Conservation (phyloP, 2,113 vertebrate genomes). For the Arvicanthis niloticus region DNA sequence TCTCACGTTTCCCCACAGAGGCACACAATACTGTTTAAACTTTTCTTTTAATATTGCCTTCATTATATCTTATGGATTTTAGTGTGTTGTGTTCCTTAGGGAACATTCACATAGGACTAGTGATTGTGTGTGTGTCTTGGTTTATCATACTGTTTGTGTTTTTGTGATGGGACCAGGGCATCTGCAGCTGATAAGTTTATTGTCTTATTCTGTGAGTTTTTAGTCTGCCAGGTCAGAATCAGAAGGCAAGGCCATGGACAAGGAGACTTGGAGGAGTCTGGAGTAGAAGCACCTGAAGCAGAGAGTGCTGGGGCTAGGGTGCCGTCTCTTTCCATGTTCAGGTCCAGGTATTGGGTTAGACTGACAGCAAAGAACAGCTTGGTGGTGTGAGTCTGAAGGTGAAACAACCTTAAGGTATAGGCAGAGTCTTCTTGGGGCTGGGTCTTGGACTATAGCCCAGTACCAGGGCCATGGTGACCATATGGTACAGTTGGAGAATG, state of each 20-base stretch:
- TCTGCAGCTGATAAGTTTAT: neutral
- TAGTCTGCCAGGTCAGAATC: neutral
- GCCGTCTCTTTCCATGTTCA: no score
- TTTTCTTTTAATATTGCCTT: neutral
- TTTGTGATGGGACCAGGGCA: neutral
- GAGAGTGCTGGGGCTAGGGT: neutral
- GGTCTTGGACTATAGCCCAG: neutral
- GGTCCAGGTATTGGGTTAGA: neutral
- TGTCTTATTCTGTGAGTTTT: neutral
- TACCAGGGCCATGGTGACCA: neutral
- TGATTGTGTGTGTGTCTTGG: neutral
- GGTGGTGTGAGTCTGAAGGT: neutral
- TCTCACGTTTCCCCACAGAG: neutral
- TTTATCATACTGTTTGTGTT: neutral
- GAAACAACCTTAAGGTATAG: neutral
- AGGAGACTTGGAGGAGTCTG: neutral
- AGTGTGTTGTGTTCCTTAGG: neutral
- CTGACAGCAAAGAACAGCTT: neutral
- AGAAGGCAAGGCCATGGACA: neutral
- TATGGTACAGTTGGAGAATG: neutral
- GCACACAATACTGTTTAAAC: neutral
- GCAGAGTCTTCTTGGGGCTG: neutral
- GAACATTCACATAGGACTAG: neutral
- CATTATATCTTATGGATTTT: neutral
- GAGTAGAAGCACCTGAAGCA: neutral